Evolutionary conservation across 2,888 invertebrate species (phyloP), one percentile per base, ranked within the genome.

Genomic region (Subacronicta megacephala): DNA sequence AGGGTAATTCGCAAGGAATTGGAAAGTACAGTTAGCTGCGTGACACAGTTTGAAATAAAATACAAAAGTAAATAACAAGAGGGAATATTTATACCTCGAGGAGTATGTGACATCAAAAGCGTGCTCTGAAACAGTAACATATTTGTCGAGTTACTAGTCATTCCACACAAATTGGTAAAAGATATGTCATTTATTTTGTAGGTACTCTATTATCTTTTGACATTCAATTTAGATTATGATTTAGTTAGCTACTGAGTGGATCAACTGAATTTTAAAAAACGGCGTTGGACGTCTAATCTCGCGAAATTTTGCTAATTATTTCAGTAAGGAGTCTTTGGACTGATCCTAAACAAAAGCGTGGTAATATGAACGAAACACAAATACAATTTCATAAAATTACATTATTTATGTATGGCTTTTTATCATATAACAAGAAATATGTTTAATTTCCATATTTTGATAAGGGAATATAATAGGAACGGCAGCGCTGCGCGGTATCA

Each of bases 341-440:
- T n/a, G n/a, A n/a, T n/a, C n/a, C n/a, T n/a, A n/a, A n/a, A n/a
- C n/a, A n/a, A n/a, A n/a, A n/a, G n/a, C n/a, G n/a, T n/a, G n/a
- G n/a, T n/a, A n/a, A n/a, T 1, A 12, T 10, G 29, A 29, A 10
- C 9, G 3, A 12, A 29, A 29, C 29, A 2, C 12, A 12, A 29
- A 12, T 29, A 52, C 52, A 44, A 29, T 47, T 18, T n/a, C 6
- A 17, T 23, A 26, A 29, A 47, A 31, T 38, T 49, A 38, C 29
- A 46, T 44, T 44, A 23, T 3, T 26, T 37, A 42, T 35, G 33
- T 17, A 51, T 44, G 7, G n/a, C 12, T 44, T 37, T 49, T 42
- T 49, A 38, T 16, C 10, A 46, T 44, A 61, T 61, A 17, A 29
- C 15, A 37, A 54, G 62, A 64, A 62, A 45, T 64, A 54, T 36